Base-by-base conservation (phyloP, 2,797 vertebrate species). In the Cynodonichthys magdalenae region DNA sequence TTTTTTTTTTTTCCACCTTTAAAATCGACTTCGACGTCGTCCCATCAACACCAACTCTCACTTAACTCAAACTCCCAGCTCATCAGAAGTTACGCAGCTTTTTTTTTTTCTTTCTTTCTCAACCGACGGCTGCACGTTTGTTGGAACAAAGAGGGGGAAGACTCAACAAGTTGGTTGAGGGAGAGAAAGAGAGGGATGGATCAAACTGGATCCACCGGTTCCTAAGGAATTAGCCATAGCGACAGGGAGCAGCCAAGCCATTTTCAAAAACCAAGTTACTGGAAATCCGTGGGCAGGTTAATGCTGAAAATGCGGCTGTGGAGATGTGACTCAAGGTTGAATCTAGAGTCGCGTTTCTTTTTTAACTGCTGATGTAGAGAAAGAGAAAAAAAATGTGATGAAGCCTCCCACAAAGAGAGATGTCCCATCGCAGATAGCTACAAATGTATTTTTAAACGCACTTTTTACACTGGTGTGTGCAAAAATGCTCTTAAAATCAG, bases 191-290 rank as follows among this genome's bases (percentile, higher is more conserved):
- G 93, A 93, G 90, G 92, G 93, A 94, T 94, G 92, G 91, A 90
- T 90, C 93, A 95, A 97, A 98, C 96, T 97, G 96, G 96, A 99
- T 96, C 93, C 96, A 97, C 97, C 96, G 96, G 96, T 98, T 98
- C 94, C 93, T 95, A 93, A 92, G 92, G 92, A 96, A 96, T 95
- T 92, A 94, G 88, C 91, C 91, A 92, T 89, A 92, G 86, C 81
- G 90, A 81, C 88, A 87, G 89, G 88, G 89, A 89, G 91, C 91
- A 91, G 91, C 89, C 87, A 69, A 72, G 83, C 86, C 89, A 82
- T 87, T 80, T 87, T 86, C 76, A 83, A 87, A 79, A 80, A 79
- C 82, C 80, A 89, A 88, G 88, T 78, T 80, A 83, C 87, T 80
- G 84, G 86, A 79, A 91, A 92, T 85, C 69, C 71, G 76, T 81